Percentiles rank a stretch among this genome's conserved stretches.
Evolutionary conservation across 2,888 invertebrate genomes (phyloP).

Genomic region (Xestia c-nigrum): DNA sequence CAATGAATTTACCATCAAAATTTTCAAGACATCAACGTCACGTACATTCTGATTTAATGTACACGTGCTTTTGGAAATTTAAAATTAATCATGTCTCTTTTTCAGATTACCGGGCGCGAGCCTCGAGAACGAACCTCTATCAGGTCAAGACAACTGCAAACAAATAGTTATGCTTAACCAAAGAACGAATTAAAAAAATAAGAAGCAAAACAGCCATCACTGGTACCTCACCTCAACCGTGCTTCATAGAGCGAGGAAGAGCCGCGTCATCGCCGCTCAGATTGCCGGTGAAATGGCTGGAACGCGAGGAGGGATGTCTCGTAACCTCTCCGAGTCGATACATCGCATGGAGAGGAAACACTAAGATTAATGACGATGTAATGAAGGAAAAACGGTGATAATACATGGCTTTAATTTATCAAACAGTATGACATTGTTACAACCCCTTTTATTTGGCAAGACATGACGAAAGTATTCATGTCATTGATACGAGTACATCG

Average conservation of each 20-base stretch:
- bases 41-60: background rate
- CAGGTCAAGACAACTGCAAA: background rate
- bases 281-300: slow-evolving; percentile 78
- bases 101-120: background rate
- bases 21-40: background rate
- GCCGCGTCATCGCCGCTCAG: slow-evolving; percentile 81
- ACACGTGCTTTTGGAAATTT: background rate
- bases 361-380: slow-evolving; percentile 47
- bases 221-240: slow-evolving; percentile 57
- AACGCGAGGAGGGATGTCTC: slow-evolving; percentile 64
- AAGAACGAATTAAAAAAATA: background rate
- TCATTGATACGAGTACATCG: background rate
- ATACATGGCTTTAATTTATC: slow-evolving; percentile 27
- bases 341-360: slow-evolving; percentile 46
- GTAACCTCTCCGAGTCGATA: slow-evolving; percentile 60
- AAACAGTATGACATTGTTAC: slow-evolving; percentile 4
- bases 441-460: background rate
- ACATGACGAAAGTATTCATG: background rate
- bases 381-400: slow-evolving; percentile 51
- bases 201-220: slow-evolving; percentile 61
- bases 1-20: background rate
- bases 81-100: background rate
- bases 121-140: background rate
- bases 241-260: slow-evolving; percentile 78
- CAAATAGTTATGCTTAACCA: background rate